Conservation (phyloP, 2,797 vertebrate species). For the Leptatherina wallacei region DNA sequence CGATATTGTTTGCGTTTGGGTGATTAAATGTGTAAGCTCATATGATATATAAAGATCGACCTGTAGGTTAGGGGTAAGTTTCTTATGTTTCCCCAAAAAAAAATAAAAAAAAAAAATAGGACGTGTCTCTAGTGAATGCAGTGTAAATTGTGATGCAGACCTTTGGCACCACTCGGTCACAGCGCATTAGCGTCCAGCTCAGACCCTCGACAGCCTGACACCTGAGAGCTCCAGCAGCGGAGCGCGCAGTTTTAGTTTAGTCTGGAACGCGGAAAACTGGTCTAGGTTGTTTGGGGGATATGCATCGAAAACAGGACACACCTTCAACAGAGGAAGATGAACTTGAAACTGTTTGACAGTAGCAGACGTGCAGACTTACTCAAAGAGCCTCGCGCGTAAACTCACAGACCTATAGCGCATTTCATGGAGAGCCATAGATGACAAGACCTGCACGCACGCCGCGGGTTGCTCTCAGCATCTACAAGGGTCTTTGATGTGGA, state of each 20-base stretch:
- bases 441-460: slow-evolving; percentile 62
- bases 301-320: slow-evolving; percentile 41
- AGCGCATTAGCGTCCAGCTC: slow-evolving; percentile 42
- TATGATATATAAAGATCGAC: background rate
- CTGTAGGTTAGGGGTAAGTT: background rate
- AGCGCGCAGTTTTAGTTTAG: slow-evolving; percentile 33
- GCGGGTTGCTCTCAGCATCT: slow-evolving; percentile 71
- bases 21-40: background rate
- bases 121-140: slow-evolving; percentile 1
- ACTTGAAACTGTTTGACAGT: slow-evolving; percentile 18
- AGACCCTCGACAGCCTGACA: slow-evolving; percentile 60
- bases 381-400: slow-evolving; percentile 40
- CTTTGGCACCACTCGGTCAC: slow-evolving; percentile 54
- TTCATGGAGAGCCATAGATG: slow-evolving; percentile 71
- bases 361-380: slow-evolving; percentile 7
- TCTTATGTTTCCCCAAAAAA: background rate
- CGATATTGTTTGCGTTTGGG: background rate
- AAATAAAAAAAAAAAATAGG: background rate
- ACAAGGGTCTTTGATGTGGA: slow-evolving; percentile 61
- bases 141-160: slow-evolving; percentile 44
- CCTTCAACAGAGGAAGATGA: slow-evolving; percentile 21
- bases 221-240: slow-evolving; percentile 58
- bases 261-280: slow-evolving; percentile 27
- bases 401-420: slow-evolving; percentile 13
- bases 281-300: slow-evolving; percentile 44